phyloP scores from a whole-genome alignment of 2,797 vertebrate species.

The Rachycentron canadum region DNA sequence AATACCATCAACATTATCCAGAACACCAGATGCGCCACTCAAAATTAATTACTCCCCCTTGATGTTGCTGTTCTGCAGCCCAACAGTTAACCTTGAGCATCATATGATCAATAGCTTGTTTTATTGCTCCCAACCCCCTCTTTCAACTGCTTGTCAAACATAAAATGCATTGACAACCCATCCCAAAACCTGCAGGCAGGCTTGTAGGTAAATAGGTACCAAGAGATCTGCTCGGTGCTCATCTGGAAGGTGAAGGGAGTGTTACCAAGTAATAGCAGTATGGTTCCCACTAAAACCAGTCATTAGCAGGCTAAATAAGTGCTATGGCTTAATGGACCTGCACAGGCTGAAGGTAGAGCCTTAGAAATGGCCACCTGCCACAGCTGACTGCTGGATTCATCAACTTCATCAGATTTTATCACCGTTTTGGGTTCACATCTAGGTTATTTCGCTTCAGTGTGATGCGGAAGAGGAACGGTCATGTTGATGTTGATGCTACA shows the following conservation, averaged over 20 bases:
- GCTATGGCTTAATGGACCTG: constrained; percentile 69
- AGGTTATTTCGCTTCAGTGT: constrained; percentile 11
- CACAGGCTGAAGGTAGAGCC: constrained; percentile 60
- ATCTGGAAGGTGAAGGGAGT: constrained; percentile 69
- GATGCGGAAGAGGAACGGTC: neutral
- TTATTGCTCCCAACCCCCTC: constrained; percentile 73
- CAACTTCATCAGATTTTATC: constrained; percentile 34
- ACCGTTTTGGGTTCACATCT: constrained; percentile 3
- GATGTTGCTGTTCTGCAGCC: constrained; percentile 49
- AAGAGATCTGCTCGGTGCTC: constrained; percentile 41
- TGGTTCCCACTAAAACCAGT: constrained; percentile 71
- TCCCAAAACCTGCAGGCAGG: constrained; percentile 38
- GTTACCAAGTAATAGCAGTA: constrained; percentile 62
- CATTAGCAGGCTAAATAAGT: constrained; percentile 75
- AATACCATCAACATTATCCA: constrained; percentile 61
- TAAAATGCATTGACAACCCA: constrained; percentile 62
- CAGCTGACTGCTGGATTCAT: constrained; percentile 66
- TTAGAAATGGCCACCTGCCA: constrained; percentile 64
- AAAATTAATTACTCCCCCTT: constrained; percentile 60
- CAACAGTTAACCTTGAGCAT: constrained; percentile 80
- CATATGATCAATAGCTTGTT: constrained; percentile 71
- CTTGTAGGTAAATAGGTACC: constrained; percentile 48
- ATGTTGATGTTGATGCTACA: constrained; percentile 9
- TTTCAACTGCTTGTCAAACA: constrained; percentile 69
- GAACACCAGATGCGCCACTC: constrained; percentile 74